Base-by-base conservation (phyloP, 2,888 invertebrate genomes). In the Melanostoma scalare region DNA sequence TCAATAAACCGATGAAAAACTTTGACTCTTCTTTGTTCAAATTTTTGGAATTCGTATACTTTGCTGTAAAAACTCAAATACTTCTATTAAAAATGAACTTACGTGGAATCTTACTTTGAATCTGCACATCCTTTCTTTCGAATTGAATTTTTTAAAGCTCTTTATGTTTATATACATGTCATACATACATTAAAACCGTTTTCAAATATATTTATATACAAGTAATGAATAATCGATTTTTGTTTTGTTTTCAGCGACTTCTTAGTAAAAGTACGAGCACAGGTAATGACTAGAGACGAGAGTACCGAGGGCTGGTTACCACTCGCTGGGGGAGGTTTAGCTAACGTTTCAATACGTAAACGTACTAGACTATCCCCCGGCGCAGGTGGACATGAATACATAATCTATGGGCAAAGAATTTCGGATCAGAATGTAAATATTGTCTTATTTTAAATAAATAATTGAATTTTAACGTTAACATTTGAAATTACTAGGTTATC, bases 281-380 rank as follows among this genome's bases (percentile, higher is more conserved):
- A 98, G 95, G 98, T 98, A 93, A 99, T 99, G 98, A 97, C 96
- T 90, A 94, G 98, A 91, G 98, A 99, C 94, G 99, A 98, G 92
- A 97, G 96, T 92, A 96, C 97, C 86, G 98, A 97, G 87, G 98
- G 98, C 88, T 98, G 98, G 98, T 95, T 97, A 90, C 97, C 98
- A 89, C 93, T 98, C 91, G 96, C 96, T 86, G 97, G 97, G 88
- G 98, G 98, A 88, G 98, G 98, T 87, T 94, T 98, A 88, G 97
- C 98, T 89, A 96, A 97, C 92, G 98, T 98, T 88, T 96, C 96
- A 90, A 96, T 97, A 89, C 94, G 96, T 89, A 95, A 96, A 91
- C 94, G 96, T 88, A 93, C 94, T 89, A 92, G 92, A 89, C 89
- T 92, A 91, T 92, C 89, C 91, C 92, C 89, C 89, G 90, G 91